Evolutionary conservation across 1,140 invertebrate genomes (phyloP).

Genomic region (Coelopa frigida): DNA sequence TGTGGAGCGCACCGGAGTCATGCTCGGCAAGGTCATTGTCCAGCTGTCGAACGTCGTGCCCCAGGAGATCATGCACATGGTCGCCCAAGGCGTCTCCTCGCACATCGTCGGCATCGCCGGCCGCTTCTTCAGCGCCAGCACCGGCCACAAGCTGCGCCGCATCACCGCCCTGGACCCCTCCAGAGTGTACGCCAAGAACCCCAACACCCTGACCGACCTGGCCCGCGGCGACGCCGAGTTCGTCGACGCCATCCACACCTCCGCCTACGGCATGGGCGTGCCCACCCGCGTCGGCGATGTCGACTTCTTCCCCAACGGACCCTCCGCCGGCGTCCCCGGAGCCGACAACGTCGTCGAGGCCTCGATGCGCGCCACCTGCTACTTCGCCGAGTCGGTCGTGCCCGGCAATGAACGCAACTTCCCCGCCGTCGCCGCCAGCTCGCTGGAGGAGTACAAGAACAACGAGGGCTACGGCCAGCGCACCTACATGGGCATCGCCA

Average conservation of each 20-base stretch:
- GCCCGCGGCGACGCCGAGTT: conserved; percentile 48
- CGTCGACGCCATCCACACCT: conserved; percentile 65
- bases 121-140: conserved; percentile 51
- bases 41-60: conserved; percentile 8
- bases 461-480: conserved; percentile 9
- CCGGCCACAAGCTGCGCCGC: conserved; percentile 40
- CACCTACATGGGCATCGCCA: conserved; percentile 17
- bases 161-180: conserved; percentile 64
- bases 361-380: conserved; percentile 52
- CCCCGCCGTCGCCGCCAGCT: conserved; percentile 12
- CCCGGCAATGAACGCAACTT: conserved; percentile 28
- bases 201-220: conserved; percentile 47
- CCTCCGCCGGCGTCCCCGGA: conserved; percentile 37
- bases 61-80: conserved; percentile 14
- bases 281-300: conserved; percentile 54
- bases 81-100: conserved; percentile 21
- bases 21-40: conserved; percentile 11
- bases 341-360: conserved; percentile 51
- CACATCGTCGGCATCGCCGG: conserved; percentile 48
- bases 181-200: conserved; percentile 53
- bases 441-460: conserved; percentile 12
- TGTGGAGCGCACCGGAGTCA: conserved; percentile 22
- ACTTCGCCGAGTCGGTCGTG: conserved; percentile 52
- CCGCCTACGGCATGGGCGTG: conserved; percentile 60
- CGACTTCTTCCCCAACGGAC: conserved; percentile 70